Evolutionary conservation across 2,888 invertebrate genomes (phyloP).

Genomic region (Melieria picta): DNA sequence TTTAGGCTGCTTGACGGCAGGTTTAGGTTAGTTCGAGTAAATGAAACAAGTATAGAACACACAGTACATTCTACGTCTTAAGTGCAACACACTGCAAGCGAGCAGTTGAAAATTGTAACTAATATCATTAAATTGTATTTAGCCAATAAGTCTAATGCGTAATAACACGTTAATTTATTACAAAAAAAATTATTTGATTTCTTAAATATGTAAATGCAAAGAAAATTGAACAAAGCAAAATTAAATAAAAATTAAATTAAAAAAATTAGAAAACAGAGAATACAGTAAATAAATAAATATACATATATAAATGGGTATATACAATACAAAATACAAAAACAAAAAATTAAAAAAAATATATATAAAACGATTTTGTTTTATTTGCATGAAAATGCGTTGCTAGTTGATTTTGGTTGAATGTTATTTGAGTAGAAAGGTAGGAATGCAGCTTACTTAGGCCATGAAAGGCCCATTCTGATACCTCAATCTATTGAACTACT

Average conservation of each 20-base stretch:
- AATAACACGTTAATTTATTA: constrained; percentile 1
- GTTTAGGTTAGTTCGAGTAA: too few relatives aligned
- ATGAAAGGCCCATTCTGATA: too few relatives aligned
- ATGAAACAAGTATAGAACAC: too few relatives aligned
- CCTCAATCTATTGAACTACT: too few relatives aligned
- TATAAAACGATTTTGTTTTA: constrained; percentile 9
- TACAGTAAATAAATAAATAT: constrained; percentile 8
- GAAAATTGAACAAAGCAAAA: neutral
- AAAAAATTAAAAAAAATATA: constrained; percentile 25
- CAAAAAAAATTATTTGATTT: neutral
- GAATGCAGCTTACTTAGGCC: too few relatives aligned
- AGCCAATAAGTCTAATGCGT: neutral
- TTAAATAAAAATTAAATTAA: constrained; percentile 16
- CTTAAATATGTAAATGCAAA: neutral
- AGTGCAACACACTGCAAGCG: too few relatives aligned
- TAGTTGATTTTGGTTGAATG: too few relatives aligned
- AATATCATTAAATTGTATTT: too few relatives aligned
- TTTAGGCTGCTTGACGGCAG: too few relatives aligned
- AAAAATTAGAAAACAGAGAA: constrained; percentile 41
- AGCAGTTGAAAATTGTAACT: too few relatives aligned
- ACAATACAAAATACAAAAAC: constrained; percentile 9
- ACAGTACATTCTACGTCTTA: too few relatives aligned
- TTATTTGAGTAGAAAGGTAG: too few relatives aligned
- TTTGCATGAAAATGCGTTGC: neutral
- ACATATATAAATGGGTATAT: constrained; percentile 24